Evolutionary conservation across 2,888 invertebrate genomes (phyloP).

Genomic region (Mechanitis mazaeus): DNA sequence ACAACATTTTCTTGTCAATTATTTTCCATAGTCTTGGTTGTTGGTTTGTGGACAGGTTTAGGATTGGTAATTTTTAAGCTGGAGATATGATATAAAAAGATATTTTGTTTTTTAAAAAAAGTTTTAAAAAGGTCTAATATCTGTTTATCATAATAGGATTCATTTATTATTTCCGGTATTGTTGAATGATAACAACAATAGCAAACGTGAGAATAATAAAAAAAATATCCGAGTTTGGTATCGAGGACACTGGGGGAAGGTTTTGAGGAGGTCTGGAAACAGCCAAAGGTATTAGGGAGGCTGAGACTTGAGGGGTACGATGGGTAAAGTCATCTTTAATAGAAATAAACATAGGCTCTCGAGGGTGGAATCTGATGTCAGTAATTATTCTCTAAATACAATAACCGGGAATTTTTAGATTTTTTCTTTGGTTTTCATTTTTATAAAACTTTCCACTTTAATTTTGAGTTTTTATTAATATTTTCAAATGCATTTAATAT

Average conservation of each 20-base stretch:
- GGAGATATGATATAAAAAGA: conserved; percentile 24
- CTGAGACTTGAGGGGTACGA: not conserved
- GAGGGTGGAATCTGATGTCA: conserved; percentile 6
- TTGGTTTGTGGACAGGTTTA: conserved; percentile 4
- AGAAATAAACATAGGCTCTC: conserved; percentile 15
- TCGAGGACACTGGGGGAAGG: too few species aligned
- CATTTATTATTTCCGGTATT: conserved; percentile 29
- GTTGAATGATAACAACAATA: conserved; percentile 27
- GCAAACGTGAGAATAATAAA: conserved; percentile 29
- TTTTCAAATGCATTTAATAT: conserved; percentile 4
- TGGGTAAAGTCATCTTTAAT: conserved; percentile 13
- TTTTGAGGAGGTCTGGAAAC: too few species aligned
- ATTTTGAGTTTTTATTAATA: not conserved
- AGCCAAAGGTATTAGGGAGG: not conserved
- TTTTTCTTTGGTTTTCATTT: not conserved
- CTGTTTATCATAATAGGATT: conserved; percentile 24
- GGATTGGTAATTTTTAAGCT: conserved; percentile 14
- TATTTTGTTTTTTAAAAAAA: conserved; percentile 25
- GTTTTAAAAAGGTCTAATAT: conserved; percentile 23
- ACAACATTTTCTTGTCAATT: not conserved
- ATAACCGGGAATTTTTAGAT: conserved; percentile 2
- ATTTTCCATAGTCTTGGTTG: conserved; percentile 11
- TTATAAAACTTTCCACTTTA: too few species aligned
- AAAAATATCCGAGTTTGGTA: conserved; percentile 14
- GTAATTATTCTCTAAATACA: conserved; percentile 6